Evolutionary conservation across 1,140 invertebrate species (phyloP).

Genomic region (Drosophila lowei): DNA sequence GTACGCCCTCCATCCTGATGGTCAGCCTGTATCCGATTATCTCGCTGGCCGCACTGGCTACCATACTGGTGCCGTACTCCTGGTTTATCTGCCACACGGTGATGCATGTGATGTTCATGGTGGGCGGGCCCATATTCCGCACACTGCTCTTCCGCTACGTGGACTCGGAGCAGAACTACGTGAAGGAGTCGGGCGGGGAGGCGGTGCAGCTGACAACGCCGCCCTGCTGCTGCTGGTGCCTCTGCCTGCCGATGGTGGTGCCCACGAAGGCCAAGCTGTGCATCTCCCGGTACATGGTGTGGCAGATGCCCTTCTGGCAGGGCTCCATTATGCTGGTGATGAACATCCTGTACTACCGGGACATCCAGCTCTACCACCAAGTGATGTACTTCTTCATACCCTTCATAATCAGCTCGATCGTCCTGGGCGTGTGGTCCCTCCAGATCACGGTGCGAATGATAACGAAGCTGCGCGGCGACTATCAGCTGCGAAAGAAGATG

Average conservation of each 20-base stretch:
- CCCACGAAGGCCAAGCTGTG: constrained; percentile 70
- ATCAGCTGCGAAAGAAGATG: constrained; percentile 77
- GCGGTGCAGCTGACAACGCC: constrained; percentile 68
- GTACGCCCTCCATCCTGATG: constrained; percentile 61
- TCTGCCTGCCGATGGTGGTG: constrained; percentile 62
- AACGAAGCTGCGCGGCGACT: constrained; percentile 58
- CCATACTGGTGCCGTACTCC: constrained; percentile 70
- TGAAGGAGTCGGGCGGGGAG: constrained; percentile 67
- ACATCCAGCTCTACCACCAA: constrained; percentile 50
- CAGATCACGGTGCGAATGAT: constrained; percentile 78
- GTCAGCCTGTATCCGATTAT: constrained; percentile 75
- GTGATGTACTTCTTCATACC: constrained; percentile 75
- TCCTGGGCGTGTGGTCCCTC: constrained; percentile 72
- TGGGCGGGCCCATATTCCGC: constrained; percentile 66
- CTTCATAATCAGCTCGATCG: constrained; percentile 68
- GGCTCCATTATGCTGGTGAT: constrained; percentile 77
- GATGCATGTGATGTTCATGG: constrained; percentile 79
- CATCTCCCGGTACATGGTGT: constrained; percentile 72
- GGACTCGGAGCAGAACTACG: constrained; percentile 67
- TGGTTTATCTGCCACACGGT: constrained; percentile 80
- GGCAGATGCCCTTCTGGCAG: constrained; percentile 80
- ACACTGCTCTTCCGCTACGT: constrained; percentile 72
- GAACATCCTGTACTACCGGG: constrained; percentile 74
- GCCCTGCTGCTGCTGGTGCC: constrained; percentile 73
- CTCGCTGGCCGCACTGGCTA: constrained; percentile 68